phyloP scores from a whole-genome alignment of 2,888 invertebrate species.

The Leuctra nigra region DNA sequence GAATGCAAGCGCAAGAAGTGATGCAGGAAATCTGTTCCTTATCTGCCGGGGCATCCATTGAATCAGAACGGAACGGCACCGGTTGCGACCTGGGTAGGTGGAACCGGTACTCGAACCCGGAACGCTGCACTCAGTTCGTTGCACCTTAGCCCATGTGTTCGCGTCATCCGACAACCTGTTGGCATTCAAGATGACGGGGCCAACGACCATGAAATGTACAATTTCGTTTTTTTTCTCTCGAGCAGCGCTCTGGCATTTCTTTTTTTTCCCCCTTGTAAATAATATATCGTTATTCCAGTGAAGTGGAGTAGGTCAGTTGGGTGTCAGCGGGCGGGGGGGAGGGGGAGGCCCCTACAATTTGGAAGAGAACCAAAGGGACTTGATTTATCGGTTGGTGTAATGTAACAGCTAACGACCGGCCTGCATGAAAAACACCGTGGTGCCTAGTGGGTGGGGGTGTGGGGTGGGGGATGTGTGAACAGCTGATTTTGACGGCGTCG shows the following conservation, averaged over 20 bases:
- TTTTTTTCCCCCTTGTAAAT: neutral
- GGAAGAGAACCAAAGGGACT: conserved; percentile 5
- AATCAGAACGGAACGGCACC: neutral
- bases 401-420: neutral
- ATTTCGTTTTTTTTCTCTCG: neutral
- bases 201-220: conserved; percentile 9
- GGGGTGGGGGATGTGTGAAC: neutral
- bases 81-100: neutral
- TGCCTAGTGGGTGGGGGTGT: neutral
- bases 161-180: too few relatives aligned
- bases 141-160: too few relatives aligned
- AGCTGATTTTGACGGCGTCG: too few relatives aligned
- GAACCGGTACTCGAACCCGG: neutral
- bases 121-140: too few relatives aligned
- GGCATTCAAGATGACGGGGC: too few relatives aligned
- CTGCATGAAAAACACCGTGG: neutral
- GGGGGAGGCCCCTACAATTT: neutral
- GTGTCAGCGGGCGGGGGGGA: neutral
- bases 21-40: too few relatives aligned
- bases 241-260: too few relatives aligned
- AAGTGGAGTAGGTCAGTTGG: conserved; percentile 4
- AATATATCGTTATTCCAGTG: neutral
- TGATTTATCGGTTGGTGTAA: neutral
- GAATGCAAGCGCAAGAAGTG: too few relatives aligned
- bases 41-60: too few relatives aligned